Base-by-base conservation (phyloP, 2,113 vertebrate species). In the Dinomys branickii region DNA sequence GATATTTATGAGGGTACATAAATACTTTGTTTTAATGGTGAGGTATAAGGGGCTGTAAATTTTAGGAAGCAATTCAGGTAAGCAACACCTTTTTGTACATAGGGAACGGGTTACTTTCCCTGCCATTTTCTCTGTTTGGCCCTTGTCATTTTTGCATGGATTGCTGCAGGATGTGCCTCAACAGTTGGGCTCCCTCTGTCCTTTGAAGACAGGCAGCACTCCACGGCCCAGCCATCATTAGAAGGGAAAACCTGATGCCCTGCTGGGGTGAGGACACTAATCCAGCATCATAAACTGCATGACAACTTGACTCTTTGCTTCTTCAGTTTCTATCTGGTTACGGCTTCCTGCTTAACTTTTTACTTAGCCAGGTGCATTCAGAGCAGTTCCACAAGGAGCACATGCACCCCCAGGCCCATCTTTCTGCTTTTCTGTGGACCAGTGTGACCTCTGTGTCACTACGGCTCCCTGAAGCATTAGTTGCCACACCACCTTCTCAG, bases 1-100 rank as follows among this genome's bases (percentile, higher is more conserved):
- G 67, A 38, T 91, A 80, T 96, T 94, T 93, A 86, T 30, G 28
- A 91, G 28, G 7, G 41, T 28, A 22, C 44, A 3, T 63, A 56
- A 44, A 24, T 83, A 38, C 75, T 87, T 81, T 89, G 67, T 73
- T 81, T 89, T 81, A 84, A 78, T 81, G 90, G 69, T 71, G 90
- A 61, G 47, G 41, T 84, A 50, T 38, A 33, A 35, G 78, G 81
- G 44, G 33, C 16, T 94, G 92, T 96, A 96, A 95, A 95, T 98
- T 97, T 91, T 44, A 50, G 85, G 92, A 84, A 94, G 85, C 91
- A 87, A 86, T 47, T 97, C 80, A 84, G 75, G 86, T 38, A 87
- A 85, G 80, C 65, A 95, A 19, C 61, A 75, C 78, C 86, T 83
- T 61, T 80, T 89, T 94, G 67, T 47, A 85, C 88, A 54, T 69